Conservation (phyloP, 2,113 vertebrate species). For the Larimichthys polyactis region DNA sequence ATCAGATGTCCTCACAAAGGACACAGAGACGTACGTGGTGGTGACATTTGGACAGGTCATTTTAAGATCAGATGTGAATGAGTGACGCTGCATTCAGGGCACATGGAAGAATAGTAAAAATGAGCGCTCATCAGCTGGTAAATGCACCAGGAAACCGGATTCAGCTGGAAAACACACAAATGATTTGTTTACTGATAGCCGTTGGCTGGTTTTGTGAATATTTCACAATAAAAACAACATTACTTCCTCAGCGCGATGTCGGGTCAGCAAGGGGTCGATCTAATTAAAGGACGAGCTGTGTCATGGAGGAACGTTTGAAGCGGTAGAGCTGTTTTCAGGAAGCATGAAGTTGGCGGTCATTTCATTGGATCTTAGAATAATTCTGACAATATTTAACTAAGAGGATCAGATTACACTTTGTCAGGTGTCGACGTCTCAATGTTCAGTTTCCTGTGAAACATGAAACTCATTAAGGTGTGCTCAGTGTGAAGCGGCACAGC, state of each 20-base stretch:
- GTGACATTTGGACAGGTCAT: conserved; percentile 30
- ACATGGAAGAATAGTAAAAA: not conserved
- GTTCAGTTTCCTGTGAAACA: not conserved
- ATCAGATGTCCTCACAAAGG: conserved; percentile 48
- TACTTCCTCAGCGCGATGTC: not conserved
- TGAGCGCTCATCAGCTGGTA: not conserved
- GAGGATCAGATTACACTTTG: not conserved
- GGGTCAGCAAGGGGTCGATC: not conserved
- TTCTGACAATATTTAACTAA: no score
- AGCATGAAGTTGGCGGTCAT: no score
- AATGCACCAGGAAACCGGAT: no score
- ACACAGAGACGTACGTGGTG: conserved; percentile 19
- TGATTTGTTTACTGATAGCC: not conserved
- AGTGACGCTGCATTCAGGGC: conserved; percentile 28
- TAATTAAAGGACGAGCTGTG: not conserved
- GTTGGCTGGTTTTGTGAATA: not conserved
- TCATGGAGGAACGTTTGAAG: not conserved
- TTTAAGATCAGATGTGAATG: conserved; percentile 25
- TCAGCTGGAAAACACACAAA: not conserved
- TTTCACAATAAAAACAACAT: not conserved
- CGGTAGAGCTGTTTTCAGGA: not conserved
- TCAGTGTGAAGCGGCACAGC: not conserved
- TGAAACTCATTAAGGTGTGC: not conserved
- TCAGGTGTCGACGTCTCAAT: not conserved
- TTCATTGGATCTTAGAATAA: no score